Conservation (phyloP, 2,888 invertebrate species). For the Netelia melanura region DNA sequence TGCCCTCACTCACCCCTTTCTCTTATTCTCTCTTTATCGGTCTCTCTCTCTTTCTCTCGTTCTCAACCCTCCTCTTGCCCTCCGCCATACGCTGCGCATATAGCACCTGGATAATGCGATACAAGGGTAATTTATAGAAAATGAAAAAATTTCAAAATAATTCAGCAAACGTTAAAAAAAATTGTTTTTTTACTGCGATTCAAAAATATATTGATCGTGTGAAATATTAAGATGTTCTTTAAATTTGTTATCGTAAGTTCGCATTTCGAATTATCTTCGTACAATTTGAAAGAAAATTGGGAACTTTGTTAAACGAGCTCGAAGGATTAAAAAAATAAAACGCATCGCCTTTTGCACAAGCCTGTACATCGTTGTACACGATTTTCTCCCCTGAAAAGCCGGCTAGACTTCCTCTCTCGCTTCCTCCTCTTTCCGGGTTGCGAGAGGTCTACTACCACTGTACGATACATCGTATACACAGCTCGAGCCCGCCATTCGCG, state of each 20-base stretch:
- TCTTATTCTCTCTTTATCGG: constrained; percentile 13
- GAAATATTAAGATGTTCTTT: too few relatives aligned
- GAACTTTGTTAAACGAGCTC: not conserved
- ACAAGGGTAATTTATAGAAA: constrained; percentile 9
- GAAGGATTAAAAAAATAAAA: not conserved
- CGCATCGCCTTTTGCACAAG: constrained; percentile 18
- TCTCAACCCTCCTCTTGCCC: constrained; percentile 27
- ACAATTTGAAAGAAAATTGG: not conserved
- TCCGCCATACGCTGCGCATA: constrained; percentile 5
- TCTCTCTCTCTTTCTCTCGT: constrained; percentile 17
- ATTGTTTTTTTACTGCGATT: too few relatives aligned
- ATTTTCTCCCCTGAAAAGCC: constrained; percentile 29
- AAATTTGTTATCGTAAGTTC: too few relatives aligned
- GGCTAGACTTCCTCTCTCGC: constrained; percentile 36
- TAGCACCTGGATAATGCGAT: constrained; percentile 32
- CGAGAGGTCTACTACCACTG: constrained; percentile 33
- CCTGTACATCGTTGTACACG: constrained; percentile 40
- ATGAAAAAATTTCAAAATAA: too few relatives aligned
- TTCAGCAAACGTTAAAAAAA: too few relatives aligned
- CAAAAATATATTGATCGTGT: too few relatives aligned
- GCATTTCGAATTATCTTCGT: not conserved
- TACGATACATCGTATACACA: constrained; percentile 6
- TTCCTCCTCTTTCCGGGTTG: constrained; percentile 41
- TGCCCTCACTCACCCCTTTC: constrained; percentile 84
- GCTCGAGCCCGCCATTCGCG: constrained; percentile 62